A percentile compares a stretch with the other conserved stretches of the same genome.
These are phyloP conservation scores for Mesoclemmys tuberculata DNA, from an alignment of 2,113 vertebrate genomes.

Conservation along the genomic window DNA sequence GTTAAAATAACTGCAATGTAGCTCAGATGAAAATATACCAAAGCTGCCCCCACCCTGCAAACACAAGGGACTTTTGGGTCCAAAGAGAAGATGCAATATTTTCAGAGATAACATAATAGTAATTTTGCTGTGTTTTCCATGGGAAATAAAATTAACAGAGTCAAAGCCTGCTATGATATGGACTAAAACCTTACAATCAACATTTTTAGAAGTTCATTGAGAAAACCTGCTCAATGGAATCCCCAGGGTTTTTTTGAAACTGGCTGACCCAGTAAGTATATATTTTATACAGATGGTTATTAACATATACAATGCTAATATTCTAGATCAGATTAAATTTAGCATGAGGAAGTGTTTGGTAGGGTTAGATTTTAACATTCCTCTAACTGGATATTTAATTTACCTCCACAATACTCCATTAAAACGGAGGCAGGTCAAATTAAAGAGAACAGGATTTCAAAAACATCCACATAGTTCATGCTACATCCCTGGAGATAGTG, in stretches of 20 bases:
- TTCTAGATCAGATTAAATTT: constrained; percentile 21
- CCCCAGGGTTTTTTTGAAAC: background rate
- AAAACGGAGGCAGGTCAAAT: background rate
- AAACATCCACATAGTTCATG: background rate
- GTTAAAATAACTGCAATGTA: background rate
- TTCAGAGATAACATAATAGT: background rate
- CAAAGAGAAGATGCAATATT: background rate
- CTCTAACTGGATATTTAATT: background rate
- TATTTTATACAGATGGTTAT: constrained; percentile 52
- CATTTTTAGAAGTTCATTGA: background rate
- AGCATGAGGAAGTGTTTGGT: constrained; percentile 22
- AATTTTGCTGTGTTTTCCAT: background rate
- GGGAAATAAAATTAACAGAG: background rate
- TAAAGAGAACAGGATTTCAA: background rate
- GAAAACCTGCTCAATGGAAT: constrained; percentile 9
- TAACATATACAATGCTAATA: constrained; percentile 39
- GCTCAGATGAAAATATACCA: background rate
- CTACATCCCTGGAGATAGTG: background rate
- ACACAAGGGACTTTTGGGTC: background rate
- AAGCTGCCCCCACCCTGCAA: background rate
- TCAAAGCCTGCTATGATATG: background rate
- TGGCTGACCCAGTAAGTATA: constrained; percentile 36
- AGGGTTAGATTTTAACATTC: background rate
- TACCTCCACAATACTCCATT: constrained; percentile 5
- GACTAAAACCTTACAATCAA: background rate